Percentiles rank a stretch among this genome's conserved stretches.
These are phyloP conservation scores for Electrophaes corylata DNA, from an alignment of 2,888 invertebrate species.

Conservation along the genomic window DNA sequence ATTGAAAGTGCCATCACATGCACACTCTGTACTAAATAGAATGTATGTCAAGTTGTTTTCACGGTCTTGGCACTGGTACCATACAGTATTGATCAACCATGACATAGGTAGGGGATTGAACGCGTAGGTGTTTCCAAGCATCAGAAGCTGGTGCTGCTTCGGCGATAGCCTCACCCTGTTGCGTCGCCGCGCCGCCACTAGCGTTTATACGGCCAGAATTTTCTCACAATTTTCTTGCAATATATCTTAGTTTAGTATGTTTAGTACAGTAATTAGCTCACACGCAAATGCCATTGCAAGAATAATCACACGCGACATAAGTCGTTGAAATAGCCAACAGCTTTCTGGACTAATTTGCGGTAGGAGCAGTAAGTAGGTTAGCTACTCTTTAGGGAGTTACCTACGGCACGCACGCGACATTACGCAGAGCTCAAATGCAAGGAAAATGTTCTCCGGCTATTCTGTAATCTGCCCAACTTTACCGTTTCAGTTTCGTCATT, in stretches of 20 bases:
- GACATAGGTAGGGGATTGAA: constrained; percentile 54
- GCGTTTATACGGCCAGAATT: constrained; percentile 12
- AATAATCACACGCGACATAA: constrained; percentile 44
- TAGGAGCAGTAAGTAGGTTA: constrained; percentile 51
- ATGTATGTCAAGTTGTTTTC: constrained; percentile 79
- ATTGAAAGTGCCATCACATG: constrained; percentile 80
- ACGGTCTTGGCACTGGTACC: constrained; percentile 68
- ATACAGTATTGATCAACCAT: constrained; percentile 64
- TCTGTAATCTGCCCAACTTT: constrained; percentile 70
- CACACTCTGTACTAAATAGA: constrained; percentile 67
- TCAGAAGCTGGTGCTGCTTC: constrained; percentile 10
- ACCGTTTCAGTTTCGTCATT: constrained; percentile 77
- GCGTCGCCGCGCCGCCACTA: background rate
- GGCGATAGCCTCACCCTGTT: background rate
- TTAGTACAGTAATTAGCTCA: constrained; percentile 28
- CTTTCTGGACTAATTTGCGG: constrained; percentile 59
- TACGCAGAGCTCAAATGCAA: constrained; percentile 65
- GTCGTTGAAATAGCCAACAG: constrained; percentile 51
- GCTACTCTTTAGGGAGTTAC: constrained; percentile 57
- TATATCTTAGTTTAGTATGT: constrained; percentile 15
- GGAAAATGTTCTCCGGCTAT: constrained; percentile 64
- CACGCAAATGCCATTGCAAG: constrained; percentile 41
- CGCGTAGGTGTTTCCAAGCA: constrained; percentile 28
- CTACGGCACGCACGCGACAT: constrained; percentile 73
- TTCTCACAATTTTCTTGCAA: constrained; percentile 32